These are phyloP conservation scores for Sphinx pinastri DNA, from an alignment of 2,888 invertebrate species.

Conservation along the genomic window DNA sequence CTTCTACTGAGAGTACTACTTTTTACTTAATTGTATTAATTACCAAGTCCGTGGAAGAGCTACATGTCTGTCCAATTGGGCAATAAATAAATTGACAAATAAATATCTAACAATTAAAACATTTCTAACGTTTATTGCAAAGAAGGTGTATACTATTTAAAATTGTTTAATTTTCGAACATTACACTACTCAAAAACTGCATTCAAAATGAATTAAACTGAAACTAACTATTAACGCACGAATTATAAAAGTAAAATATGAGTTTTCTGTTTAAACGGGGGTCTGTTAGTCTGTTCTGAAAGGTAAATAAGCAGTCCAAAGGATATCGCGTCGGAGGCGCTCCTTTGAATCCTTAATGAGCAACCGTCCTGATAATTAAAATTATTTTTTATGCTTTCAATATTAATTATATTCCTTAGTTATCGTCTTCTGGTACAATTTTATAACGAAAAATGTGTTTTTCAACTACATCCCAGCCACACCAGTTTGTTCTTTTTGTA, in stretches of 20 bases:
- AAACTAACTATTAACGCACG: background rate
- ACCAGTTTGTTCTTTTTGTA: too few species aligned
- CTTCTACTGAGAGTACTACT: too few species aligned
- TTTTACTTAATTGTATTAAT: too few species aligned
- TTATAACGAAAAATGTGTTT: too few species aligned
- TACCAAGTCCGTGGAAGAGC: too few species aligned
- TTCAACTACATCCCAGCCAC: too few species aligned
- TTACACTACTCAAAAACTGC: too few species aligned
- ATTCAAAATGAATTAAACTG: too few species aligned
- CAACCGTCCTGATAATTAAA: constrained; percentile 58
- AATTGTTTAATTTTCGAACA: too few species aligned
- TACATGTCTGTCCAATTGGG: too few species aligned
- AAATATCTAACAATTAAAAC: too few species aligned
- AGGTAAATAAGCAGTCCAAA: constrained; percentile 39
- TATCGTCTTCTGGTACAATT: background rate
- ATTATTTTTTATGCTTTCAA: constrained; percentile 46
- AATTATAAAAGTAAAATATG: constrained; percentile 15
- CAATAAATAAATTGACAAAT: too few species aligned
- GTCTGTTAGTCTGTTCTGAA: constrained; percentile 2
- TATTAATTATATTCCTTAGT: constrained; percentile 31
- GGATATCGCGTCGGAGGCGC: constrained; percentile 47
- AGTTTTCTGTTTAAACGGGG: background rate
- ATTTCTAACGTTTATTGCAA: background rate
- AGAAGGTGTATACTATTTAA: background rate
- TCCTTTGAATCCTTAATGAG: constrained; percentile 65